phyloP scores from a whole-genome alignment of 2,113 vertebrate genomes.

The Taxidea taxus region DNA sequence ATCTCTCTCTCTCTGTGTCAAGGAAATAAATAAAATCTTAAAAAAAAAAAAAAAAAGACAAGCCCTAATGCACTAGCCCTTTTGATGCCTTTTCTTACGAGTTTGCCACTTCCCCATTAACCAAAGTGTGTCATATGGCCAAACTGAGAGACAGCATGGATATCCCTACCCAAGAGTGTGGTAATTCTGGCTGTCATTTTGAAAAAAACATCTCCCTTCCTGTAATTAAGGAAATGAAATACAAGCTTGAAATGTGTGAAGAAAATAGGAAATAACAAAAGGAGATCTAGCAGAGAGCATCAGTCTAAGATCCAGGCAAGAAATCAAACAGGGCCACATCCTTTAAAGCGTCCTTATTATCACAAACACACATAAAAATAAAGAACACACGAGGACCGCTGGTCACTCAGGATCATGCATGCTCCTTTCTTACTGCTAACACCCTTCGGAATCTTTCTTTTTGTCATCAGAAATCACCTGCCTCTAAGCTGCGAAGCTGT shows the following conservation, averaged over 20 bases:
- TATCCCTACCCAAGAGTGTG: too few species aligned
- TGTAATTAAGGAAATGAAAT: not conserved
- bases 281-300: not conserved
- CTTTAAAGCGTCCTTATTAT: not conserved
- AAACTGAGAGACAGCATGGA: not conserved
- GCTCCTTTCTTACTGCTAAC: not conserved
- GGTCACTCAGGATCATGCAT: not conserved
- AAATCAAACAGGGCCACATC: not conserved
- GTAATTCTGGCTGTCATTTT: not conserved
- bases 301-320: not conserved
- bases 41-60: too few species aligned
- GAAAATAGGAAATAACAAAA: not conserved
- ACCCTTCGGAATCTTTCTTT: not conserved
- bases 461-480: not conserved
- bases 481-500: not conserved
- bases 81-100: not conserved
- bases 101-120: not conserved
- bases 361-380: not conserved
- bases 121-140: not conserved
- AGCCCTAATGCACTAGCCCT: not conserved
- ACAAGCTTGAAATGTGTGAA: not conserved
- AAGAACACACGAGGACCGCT: not conserved
- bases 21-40: too few species aligned
- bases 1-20: too few species aligned
- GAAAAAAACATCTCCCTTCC: not conserved